Conservation (phyloP, 1,140 invertebrate genomes). For the Harlomillsia oculata region DNA sequence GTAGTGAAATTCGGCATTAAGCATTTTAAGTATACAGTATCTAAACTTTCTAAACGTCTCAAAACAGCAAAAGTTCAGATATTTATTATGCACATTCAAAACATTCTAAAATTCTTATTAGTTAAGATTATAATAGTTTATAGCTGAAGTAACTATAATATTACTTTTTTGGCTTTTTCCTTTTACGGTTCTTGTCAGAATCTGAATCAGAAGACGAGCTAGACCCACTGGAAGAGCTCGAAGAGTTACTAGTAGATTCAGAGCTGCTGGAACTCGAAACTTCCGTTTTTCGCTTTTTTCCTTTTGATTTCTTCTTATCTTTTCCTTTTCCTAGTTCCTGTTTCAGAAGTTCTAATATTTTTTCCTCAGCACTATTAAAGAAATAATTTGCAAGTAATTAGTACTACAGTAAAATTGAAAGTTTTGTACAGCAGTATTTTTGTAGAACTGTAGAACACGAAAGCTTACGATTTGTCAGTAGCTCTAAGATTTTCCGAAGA, state of each 20-base stretch:
- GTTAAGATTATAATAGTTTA: not conserved
- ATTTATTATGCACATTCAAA: too few relatives aligned
- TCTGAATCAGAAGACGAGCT: not conserved
- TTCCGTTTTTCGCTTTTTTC: conserved; percentile 10
- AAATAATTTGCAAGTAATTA: not conserved
- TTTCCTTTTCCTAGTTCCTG: conserved; percentile 14
- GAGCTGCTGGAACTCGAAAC: not conserved
- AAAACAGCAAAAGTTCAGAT: too few relatives aligned
- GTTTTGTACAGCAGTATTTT: not conserved
- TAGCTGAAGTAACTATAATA: not conserved
- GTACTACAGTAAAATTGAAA: not conserved
- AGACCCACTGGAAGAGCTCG: not conserved
- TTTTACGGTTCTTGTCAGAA: not conserved
- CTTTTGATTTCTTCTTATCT: conserved; percentile 8
- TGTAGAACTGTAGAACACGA: not conserved
- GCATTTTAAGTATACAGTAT: too few relatives aligned
- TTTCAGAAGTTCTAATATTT: conserved; percentile 14
- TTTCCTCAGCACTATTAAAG: conserved; percentile 3
- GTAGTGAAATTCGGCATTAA: too few relatives aligned
- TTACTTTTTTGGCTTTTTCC: not conserved
- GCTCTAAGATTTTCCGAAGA: conserved; percentile 9
- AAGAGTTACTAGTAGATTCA: not conserved
- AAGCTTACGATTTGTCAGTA: not conserved
- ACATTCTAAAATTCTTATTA: too few relatives aligned
- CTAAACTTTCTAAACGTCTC: too few relatives aligned